A percentile compares a stretch with the other conserved stretches of the same genome.
Conservation (phyloP, 2,113 vertebrate genomes). For the Crocuta crocuta region DNA sequence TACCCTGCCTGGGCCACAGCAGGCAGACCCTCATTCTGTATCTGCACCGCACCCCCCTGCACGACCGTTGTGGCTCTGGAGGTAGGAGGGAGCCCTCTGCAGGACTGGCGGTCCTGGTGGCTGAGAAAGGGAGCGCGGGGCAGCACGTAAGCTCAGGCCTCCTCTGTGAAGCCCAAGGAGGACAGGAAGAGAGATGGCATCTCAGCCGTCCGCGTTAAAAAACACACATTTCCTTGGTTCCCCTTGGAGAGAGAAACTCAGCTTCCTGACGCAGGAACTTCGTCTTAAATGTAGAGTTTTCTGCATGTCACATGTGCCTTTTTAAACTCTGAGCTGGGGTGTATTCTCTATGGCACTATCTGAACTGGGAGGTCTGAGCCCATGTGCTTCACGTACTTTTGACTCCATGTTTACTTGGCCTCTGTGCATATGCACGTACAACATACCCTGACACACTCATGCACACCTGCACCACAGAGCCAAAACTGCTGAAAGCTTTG, state of each 20-base stretch:
- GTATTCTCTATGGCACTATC: rapidly evolving
- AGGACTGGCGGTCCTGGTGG: background rate
- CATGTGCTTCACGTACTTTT: rapidly evolving
- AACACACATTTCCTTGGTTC: background rate
- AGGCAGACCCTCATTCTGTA: background rate
- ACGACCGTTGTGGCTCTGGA: background rate
- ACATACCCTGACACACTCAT: rapidly evolving
- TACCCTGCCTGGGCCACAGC: background rate
- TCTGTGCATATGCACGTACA: background rate
- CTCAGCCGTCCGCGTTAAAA: background rate
- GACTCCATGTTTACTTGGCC: no score
- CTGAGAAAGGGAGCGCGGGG: background rate
- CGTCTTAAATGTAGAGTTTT: background rate
- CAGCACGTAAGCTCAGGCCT: background rate
- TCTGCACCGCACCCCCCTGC: rapidly evolving
- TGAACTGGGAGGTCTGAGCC: background rate
- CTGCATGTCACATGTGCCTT: background rate
- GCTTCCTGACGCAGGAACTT: background rate
- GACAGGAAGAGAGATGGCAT: no score
- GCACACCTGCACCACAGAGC: rapidly evolving
- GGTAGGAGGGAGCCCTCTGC: background rate
- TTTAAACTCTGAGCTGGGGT: rapidly evolving
- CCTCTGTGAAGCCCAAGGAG: no score
- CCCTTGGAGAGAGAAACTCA: background rate
- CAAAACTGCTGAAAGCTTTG: background rate